Percentiles rank a stretch among this genome's conserved stretches.
Conservation (phyloP, 2,797 vertebrate genomes). For the Craterocephalus amniculus region DNA sequence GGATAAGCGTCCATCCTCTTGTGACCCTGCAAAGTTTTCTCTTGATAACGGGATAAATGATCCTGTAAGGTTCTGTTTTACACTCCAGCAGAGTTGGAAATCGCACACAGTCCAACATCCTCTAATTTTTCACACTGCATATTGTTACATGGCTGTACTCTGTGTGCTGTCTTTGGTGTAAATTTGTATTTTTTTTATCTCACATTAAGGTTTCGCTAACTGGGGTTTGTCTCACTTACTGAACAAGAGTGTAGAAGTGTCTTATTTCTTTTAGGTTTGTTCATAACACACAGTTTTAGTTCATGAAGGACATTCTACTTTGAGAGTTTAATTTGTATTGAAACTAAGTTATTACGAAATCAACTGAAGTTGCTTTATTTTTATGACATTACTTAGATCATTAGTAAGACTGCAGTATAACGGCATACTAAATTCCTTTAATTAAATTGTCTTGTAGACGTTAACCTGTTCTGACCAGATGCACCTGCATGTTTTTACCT, state of each 20-base stretch:
- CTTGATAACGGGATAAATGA: too few species aligned
- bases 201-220: background rate
- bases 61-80: too few species aligned
- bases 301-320: background rate
- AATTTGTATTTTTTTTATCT: background rate
- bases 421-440: too few species aligned
- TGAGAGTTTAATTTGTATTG: background rate
- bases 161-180: background rate
- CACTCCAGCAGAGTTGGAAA: too few species aligned
- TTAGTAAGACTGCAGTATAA: background rate
- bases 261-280: background rate
- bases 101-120: too few species aligned
- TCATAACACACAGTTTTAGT: background rate
- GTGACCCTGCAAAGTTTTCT: too few species aligned
- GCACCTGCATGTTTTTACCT: too few species aligned
- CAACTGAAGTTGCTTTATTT: conserved; percentile 1
- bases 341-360: background rate
- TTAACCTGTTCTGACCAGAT: background rate
- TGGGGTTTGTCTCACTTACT: background rate
- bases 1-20: too few species aligned
- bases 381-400: background rate
- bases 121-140: background rate
- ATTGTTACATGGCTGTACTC: background rate
- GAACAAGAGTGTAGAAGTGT: background rate
- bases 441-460: background rate